Base-by-base conservation (phyloP, 2,113 vertebrate genomes). In the Oceanites oceanicus region DNA sequence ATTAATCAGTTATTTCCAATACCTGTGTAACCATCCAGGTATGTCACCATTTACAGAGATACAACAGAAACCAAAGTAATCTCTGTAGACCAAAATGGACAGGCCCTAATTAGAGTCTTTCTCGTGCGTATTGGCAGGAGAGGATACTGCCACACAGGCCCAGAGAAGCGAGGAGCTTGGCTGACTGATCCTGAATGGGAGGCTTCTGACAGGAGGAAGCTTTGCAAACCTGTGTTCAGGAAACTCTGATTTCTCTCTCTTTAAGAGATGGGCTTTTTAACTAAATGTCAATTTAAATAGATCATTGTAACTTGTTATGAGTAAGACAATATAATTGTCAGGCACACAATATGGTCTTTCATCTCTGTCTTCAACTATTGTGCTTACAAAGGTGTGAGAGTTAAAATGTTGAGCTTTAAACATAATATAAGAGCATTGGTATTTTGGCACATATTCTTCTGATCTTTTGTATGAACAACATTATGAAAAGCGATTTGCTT, bases 351-450 rank as follows among this genome's bases (percentile, higher is more conserved):
- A 45, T 25, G 16, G 14, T 71, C 45, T 76, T 82, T 88, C 26
- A 38, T 75, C 13, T 92, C 20, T 88, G 22, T 68, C 25, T 82
- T 76, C n/a, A 75, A 5, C 25, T 63, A 34, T 36, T 76, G 10
- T 59, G 25, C 26, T 34, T 80, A 52, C 7, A 88, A 53, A 36
- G 9, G 7, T 68, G 6, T 47, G 45, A 53, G 65, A 83, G 10
- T 13, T 65, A 68, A 83, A 89, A 86, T 80, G 29, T 68, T 95
- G 63, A 70, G 34, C 49, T 76, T 83, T 76, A 86, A 89, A 52
- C 12, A 21, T 23, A 26, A n/a, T 40, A 15, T 27, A 55, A 50
- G 29, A 56, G 9, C 2, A 2, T 15, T 58, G 23, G 9, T 81
- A 49, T 77, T 95, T 86, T 94, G 72, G 21, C 63, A 77, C 16